Evolutionary conservation across 2,113 vertebrate species (phyloP), one percentile per base, ranked within the genome.

Genomic region (Athene noctua): DNA sequence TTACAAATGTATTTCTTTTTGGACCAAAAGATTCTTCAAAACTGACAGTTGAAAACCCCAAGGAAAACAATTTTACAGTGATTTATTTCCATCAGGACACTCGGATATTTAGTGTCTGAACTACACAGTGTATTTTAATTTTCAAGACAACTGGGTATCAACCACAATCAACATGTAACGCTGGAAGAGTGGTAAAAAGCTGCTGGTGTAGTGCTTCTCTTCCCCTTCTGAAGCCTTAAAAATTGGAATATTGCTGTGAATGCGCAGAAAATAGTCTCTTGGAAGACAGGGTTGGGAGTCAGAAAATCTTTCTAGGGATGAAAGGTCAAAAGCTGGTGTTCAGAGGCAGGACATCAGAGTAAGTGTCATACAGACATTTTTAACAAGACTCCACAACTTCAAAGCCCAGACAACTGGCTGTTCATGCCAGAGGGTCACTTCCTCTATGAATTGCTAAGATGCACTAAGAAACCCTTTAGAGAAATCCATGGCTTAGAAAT

Each of bases 401-500:
- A 98, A 97, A 97, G 96, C 47, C 36, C 90, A 94, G 95, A 88
- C 90, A 94, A 47, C 93, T 92, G 94, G 88, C 73, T 94, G 80
- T 82, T 79, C 13, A 5, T 94, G 90, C 88, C 95, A 88, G 87
- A 85, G 92, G 96, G 95, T 96, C 96, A 96, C 93, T 98, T 98
- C 97, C 97, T 97, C 91, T 83, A 75, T 78, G 80, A 97, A 91
- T 95, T 88, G 78, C 96, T 87, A 70, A 44, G 57, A 88, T 91
- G 94, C 97, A 55, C 66, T 78, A 57, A 83, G 91, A 78, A 91
- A 93, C 65, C 21, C 54, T 94, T 96, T 80, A 47, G 94, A 90
- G 88, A 92, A 95, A 77, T 93, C 66, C 42, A 30, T 38, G 42
- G 38, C 65, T 68, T 54, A 80, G 86, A 91, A 90, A 84, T 91